phyloP scores from a whole-genome alignment of 2,113 vertebrate genomes.

The human region DNA sequence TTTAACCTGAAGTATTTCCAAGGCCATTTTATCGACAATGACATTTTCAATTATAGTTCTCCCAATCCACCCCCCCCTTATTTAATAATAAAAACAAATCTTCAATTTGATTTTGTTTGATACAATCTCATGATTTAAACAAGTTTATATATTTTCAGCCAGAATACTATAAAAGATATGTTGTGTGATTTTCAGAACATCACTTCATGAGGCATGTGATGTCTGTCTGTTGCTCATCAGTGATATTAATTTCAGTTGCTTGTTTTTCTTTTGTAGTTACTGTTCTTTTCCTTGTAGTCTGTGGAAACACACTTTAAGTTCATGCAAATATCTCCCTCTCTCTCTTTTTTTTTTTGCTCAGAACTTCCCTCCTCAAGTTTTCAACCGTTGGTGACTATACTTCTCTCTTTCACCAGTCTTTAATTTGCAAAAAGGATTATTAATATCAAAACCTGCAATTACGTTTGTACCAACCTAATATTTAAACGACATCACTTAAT shows the following conservation, averaged over 20 bases:
- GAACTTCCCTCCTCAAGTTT: neutral
- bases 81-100: neutral
- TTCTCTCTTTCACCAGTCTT: neutral
- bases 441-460: too few relatives aligned
- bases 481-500: neutral
- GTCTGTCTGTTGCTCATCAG: neutral
- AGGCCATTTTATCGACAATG: neutral
- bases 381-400: neutral
- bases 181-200: neutral
- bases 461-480: too few relatives aligned
- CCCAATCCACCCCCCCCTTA: too few relatives aligned
- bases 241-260: neutral
- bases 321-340: neutral
- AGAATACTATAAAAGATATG: neutral
- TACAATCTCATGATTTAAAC: neutral
- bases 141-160: neutral
- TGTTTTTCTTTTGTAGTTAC: neutral
- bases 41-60: neutral
- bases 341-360: too few relatives aligned
- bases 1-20: neutral
- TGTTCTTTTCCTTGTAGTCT: neutral
- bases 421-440: neutral
- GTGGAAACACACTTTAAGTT: neutral
- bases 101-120: neutral
- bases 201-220: neutral